Base-by-base conservation (phyloP, 2,888 invertebrate genomes). In the Scaptomyza reducta region DNA sequence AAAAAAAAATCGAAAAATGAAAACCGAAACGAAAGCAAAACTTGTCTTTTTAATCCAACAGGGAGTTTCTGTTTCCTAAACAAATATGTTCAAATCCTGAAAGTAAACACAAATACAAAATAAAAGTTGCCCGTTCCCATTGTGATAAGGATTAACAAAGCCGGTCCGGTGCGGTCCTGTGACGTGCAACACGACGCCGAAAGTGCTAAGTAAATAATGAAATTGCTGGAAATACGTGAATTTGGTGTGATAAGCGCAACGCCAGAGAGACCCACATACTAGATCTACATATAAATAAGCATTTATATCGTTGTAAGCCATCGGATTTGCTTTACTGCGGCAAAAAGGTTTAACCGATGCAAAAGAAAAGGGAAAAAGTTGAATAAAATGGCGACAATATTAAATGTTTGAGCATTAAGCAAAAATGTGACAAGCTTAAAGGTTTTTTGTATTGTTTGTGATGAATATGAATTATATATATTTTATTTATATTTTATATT, bases 131-230 rank as follows among this genome's bases (percentile, higher is more conserved):
- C 27, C 27, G 14, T 25, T 41, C 6, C 44, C 66, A 65, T 49
- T 76, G 75, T 71, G 87, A 72, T 87, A 85, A 79, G 86, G 84
- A 85, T 84, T 87, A 78, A 87, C 38, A 79, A 76, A 85, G 77
- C 77, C 86, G 87, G 63, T 66, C 31, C 40, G 10, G 31, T 31
- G 6, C 3, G 5, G 27, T 29, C 9, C 2, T 44, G 56, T 72
- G 73, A 78, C 76, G 46, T 51, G 54, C 49, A 51, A 65, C 59
- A 63, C 59, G 68, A 47, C 53, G 51, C 61, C 59, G 60, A 87
- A 82, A 87, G 88, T 86, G 88, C 84, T 78, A 86, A 86, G 64
- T 55, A 84, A 84, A 84, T 77, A 84, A 25, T 33, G 49, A 49
- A 87, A 87, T 78, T 63, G 79, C 69, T 54, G 57, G 60, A 59